Evolutionary conservation across 64 coral and sea anemone species (phyloP).

Genomic region (Anthopleura sola): DNA sequence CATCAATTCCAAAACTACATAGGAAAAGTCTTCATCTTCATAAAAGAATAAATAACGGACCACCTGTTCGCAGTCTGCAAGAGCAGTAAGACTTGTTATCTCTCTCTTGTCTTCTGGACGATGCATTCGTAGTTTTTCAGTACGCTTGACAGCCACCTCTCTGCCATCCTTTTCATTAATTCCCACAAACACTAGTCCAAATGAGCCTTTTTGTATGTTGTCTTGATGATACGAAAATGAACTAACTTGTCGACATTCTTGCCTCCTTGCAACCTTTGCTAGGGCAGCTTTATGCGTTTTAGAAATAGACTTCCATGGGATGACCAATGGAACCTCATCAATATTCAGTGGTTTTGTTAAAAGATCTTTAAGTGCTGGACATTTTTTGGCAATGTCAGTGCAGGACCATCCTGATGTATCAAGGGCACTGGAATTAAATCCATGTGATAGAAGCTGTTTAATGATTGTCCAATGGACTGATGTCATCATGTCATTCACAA

Average conservation of each 20-base stretch:
- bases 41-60: conserved; percentile 44
- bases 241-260: conserved; percentile 11
- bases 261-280: conserved; percentile 24
- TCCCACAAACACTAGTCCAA: conserved; percentile 39
- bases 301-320: conserved; percentile 44
- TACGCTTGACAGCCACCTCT: conserved; percentile 61
- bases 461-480: not conserved
- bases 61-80: conserved; percentile 32
- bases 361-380: not conserved
- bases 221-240: conserved; percentile 39
- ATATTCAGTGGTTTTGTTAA: not conserved
- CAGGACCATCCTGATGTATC: not conserved
- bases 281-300: conserved; percentile 17
- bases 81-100: conserved; percentile 18
- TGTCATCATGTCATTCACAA: not conserved
- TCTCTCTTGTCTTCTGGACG: conserved; percentile 32
- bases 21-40: conserved; percentile 30
- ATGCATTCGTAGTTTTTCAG: not conserved
- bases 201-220: conserved; percentile 31
- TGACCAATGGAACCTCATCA: not conserved
- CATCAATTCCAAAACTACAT: conserved; percentile 67
- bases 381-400: not conserved
- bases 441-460: not conserved
- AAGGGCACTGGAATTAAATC: not conserved
- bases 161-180: conserved; percentile 20